Evolutionary conservation across 1,140 invertebrate species (phyloP).

Genomic region (Telenomus remus): DNA sequence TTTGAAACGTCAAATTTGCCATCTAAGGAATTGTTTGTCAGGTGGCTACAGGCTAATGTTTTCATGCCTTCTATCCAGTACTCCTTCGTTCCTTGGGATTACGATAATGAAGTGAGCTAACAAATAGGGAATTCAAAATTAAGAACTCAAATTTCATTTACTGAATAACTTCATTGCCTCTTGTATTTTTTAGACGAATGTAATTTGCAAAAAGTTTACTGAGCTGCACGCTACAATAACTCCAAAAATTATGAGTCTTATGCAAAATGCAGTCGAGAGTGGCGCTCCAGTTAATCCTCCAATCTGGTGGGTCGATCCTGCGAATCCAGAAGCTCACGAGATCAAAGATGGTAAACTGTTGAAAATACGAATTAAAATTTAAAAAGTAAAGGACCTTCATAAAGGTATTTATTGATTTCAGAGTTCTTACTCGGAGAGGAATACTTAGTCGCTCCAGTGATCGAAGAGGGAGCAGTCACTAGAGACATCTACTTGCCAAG

Average conservation of each 20-base stretch:
- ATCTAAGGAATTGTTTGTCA: slow-evolving; percentile 88
- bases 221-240: slow-evolving; percentile 82
- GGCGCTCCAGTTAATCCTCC: slow-evolving; percentile 89
- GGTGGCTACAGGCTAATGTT: slow-evolving; percentile 91
- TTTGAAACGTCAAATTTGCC: slow-evolving; percentile 71
- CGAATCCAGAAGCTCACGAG: slow-evolving; percentile 78
- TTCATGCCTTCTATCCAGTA: slow-evolving; percentile 93
- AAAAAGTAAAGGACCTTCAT: too few relatives aligned
- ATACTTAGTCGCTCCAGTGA: slow-evolving; percentile 89
- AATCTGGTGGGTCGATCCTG: slow-evolving; percentile 92
- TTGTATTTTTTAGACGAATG: slow-evolving; percentile 77
- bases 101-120: slow-evolving; percentile 79
- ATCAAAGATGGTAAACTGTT: slow-evolving; percentile 79
- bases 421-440: slow-evolving; percentile 89
- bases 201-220: slow-evolving; percentile 81
- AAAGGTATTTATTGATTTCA: slow-evolving; percentile 75
- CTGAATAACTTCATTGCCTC: too few relatives aligned
- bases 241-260: slow-evolving; percentile 78
- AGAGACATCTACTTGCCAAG: slow-evolving; percentile 87
- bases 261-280: slow-evolving; percentile 77
- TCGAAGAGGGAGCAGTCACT: slow-evolving; percentile 79
- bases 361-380: too few relatives aligned
- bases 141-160: too few relatives aligned
- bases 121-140: too few relatives aligned
- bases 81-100: slow-evolving; percentile 92